A percentile compares a stretch with the other conserved stretches of the same genome.
These are phyloP conservation scores for Bombus confusus DNA, from an alignment of 1,140 invertebrate genomes.

Conservation along the genomic window DNA sequence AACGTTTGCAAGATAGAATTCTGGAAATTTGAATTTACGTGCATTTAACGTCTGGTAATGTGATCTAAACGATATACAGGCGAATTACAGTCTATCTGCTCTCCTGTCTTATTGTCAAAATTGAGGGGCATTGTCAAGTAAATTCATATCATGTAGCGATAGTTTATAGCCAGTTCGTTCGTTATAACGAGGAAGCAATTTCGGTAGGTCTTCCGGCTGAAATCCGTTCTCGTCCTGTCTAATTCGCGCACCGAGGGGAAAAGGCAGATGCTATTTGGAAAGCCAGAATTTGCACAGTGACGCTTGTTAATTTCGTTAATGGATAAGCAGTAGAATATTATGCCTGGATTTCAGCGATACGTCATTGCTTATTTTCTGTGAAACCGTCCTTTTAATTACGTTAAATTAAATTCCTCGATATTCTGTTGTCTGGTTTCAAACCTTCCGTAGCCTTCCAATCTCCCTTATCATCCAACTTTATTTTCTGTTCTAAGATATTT, in stretches of 20 bases:
- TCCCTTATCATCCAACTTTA: no score
- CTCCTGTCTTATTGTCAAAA: neutral
- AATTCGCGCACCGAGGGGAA: neutral
- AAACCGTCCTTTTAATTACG: constrained; percentile 30
- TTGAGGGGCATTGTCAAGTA: neutral
- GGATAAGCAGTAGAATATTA: constrained; percentile 23
- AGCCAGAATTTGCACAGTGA: constrained; percentile 32
- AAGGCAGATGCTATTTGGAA: constrained; percentile 6
- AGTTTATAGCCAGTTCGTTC: constrained; percentile 2
- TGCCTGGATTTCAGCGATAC: constrained; percentile 33
- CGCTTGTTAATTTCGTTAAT: constrained; percentile 55
- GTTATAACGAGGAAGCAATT: constrained; percentile 34
- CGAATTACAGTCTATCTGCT: neutral
- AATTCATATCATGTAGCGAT: neutral
- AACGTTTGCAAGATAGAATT: neutral
- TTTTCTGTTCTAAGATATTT: neutral
- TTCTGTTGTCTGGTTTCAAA: neutral
- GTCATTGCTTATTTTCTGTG: constrained; percentile 4
- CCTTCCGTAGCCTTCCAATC: no score
- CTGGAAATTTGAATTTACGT: neutral
- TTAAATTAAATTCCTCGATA: constrained; percentile 26
- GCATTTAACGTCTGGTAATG: neutral
- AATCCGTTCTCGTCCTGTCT: constrained; percentile 6
- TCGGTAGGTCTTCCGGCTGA: constrained; percentile 14
- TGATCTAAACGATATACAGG: neutral